Base-by-base conservation (phyloP, 2,888 invertebrate species). In the Schizotus pectinicornis region DNA sequence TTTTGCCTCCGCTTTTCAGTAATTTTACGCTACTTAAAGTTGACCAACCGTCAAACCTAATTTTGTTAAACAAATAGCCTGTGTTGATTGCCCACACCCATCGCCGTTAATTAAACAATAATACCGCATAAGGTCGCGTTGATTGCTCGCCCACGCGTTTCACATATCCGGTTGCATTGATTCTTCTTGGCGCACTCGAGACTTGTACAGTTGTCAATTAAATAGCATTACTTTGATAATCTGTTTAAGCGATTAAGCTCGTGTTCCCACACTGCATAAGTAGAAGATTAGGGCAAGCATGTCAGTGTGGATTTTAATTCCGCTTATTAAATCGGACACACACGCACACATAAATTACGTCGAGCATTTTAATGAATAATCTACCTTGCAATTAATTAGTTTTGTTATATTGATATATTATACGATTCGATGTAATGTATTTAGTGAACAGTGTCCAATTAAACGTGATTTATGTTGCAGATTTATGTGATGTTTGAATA, bases 391-490 rank as follows among this genome's bases (percentile, higher is more conserved):
- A 57, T 57, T 57, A 57, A 57, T 51, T 57, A 36, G 57, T 52
- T 46, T 50, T 45, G 50, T 57, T 47, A 41, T 57, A 52, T 39
- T 53, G 53, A 58, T 58, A 49, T 58, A 58, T 53, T 43, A 53
- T 43, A 41, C 38, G 37, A 47, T 52, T 12, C 48, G 48, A 31
- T 32, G 42, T 36, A 51, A 58, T 58, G 41, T 58, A 53, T 57
- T 53, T 48, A 53, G 36, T 53, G 49, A 58, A 58, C 58, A 58
- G 43, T 58, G 43, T 49, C 49, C 57, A 57, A 57, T 57, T 57
- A 57, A 39, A 57, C 41, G 41, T 57, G 57, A 57, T 57, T 57
- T 57, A 57, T 57, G 41, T 34, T 33, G 50, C 45, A 45, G 35
- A 57, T 52, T 57, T 57, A 52, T 51, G 41, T 41, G 48, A 58